Evolutionary conservation across 2,797 vertebrate species (phyloP), one percentile per base, ranked within the genome.

Genomic region (Hippocampus kuda): DNA sequence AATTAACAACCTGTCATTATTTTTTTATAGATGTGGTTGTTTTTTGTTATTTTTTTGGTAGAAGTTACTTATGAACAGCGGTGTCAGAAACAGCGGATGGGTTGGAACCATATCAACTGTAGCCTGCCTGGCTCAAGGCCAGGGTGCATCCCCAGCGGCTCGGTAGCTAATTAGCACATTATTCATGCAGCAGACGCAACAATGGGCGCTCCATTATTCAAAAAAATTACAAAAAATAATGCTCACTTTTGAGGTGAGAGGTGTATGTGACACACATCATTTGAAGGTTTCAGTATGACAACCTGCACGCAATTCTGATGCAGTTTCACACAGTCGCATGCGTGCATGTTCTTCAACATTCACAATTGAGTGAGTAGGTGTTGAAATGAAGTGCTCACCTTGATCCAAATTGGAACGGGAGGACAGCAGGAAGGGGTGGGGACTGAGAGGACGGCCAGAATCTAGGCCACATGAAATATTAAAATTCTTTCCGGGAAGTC

Each of bases 381-480:
- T 10, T 53, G 51, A 53, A 53, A 53, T 53, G 22, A 53, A n/a
- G 22, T 53, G 22, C 51, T 53, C 51, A 53, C 51, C 51, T 53
- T 53, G 51, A 53, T 53, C 22, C 51, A 53, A 53, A 53, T 53
- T 11, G 51, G 51, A 53, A 53, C 5, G 20, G 51, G 7, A 53
- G 22, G 51, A n/a, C 22, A 22, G 22, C 51, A 53, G 51, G 22
- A n/a, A 22, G 22, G 3, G 22, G 51, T n/a, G 22, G 22, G 51
- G 51, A 34, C 18, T 42, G 38, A 42, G 30, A 26, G 63, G 68
- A 24, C 22, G 10, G 20, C n/a, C 70, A 66, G 70, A 88, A 92
- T 86, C 85, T 90, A 91, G 90, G 90, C 90, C 90, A 88, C 83
- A 89, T 92, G 74, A 90, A 91, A 91, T 88, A 91, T 91, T 91